Evolutionary conservation across 2,113 vertebrate species (phyloP).

Genomic region (Tragulus kanchil): DNA sequence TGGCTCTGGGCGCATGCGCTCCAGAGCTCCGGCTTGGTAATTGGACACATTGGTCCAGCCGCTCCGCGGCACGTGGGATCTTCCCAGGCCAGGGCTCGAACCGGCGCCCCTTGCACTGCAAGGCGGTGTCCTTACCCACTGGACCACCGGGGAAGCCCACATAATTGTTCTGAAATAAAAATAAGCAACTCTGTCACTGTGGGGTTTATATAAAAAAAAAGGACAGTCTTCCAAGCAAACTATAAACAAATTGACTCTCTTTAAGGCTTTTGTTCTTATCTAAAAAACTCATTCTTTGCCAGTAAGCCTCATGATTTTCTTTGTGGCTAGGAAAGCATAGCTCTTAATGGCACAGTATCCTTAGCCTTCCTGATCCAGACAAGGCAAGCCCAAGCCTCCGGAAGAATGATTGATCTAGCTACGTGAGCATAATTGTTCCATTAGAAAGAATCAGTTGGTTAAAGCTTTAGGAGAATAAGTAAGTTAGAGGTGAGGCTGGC

Average conservation of each 20-base stretch:
- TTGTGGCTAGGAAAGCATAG: slow-evolving; percentile 59
- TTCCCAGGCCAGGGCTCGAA: no score
- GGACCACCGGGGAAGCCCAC: neutral
- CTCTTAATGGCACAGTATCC: slow-evolving; percentile 74
- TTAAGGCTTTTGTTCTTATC: slow-evolving; percentile 79
- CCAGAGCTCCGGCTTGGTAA: no score
- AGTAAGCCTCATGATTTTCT: slow-evolving; percentile 45
- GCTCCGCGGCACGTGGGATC: no score
- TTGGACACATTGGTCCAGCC: no score
- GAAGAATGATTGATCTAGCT: slow-evolving; percentile 76
- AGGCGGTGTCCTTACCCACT: no score
- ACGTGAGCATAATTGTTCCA: slow-evolving; percentile 69
- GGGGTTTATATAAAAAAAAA: slow-evolving; percentile 70
- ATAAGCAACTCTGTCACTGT: slow-evolving; percentile 70
- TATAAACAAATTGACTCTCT: slow-evolving; percentile 81
- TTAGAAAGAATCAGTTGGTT: slow-evolving; percentile 67
- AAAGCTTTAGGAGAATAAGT: slow-evolving; percentile 57
- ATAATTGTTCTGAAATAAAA: slow-evolving; percentile 78
- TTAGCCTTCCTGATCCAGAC: slow-evolving; percentile 60
- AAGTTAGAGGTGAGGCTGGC: slow-evolving; percentile 33
- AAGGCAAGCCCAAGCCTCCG: slow-evolving; percentile 64
- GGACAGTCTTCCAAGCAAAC: slow-evolving; percentile 71
- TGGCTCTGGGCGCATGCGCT: no score
- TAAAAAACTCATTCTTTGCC: slow-evolving; percentile 79
- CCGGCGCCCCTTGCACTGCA: no score